A percentile compares a stretch with the other conserved stretches of the same genome.
These are phyloP conservation scores for Aporophyla nigra DNA, from an alignment of 2,888 invertebrate species.

Conservation along the genomic window DNA sequence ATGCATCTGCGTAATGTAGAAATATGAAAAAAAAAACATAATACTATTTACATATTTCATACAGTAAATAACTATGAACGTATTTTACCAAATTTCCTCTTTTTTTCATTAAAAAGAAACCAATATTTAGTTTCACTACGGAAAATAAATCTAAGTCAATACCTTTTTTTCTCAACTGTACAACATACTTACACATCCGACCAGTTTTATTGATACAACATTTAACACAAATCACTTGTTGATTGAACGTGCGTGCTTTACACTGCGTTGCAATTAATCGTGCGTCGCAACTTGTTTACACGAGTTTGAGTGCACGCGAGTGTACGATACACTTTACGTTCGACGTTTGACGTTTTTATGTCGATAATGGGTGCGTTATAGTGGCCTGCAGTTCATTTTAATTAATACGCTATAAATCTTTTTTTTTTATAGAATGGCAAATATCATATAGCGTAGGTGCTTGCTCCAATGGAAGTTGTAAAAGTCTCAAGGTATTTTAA, in stretches of 20 bases:
- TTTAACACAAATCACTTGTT: slow-evolving; percentile 80
- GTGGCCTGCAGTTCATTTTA: slow-evolving; percentile 62
- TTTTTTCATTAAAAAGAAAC: not conserved
- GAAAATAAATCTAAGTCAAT: slow-evolving; percentile 20
- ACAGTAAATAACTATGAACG: not conserved
- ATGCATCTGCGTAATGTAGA: not conserved
- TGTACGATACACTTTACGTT: slow-evolving; percentile 68
- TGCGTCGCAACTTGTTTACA: slow-evolving; percentile 76
- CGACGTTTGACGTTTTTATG: slow-evolving; percentile 68
- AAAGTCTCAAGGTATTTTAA: not conserved
- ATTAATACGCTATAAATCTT: slow-evolving; percentile 56
- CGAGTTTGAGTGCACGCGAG: slow-evolving; percentile 74
- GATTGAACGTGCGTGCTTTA: slow-evolving; percentile 76
- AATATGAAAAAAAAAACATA: not conserved
- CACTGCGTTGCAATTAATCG: slow-evolving; percentile 75
- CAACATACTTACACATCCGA: slow-evolving; percentile 66
- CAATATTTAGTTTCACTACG: slow-evolving; percentile 26
- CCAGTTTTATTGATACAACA: slow-evolving; percentile 75
- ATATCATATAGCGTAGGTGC: slow-evolving; percentile 34
- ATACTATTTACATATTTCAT: not conserved
- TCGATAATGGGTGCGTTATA: slow-evolving; percentile 64
- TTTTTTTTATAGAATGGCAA: slow-evolving; percentile 37
- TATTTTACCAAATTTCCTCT: not conserved
- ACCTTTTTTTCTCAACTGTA: slow-evolving; percentile 41
- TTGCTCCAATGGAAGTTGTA: slow-evolving; percentile 14